Evolutionary conservation across 2,113 vertebrate species (phyloP), one percentile per base, ranked within the genome.

Genomic region (Hirundichthys speculiger): DNA sequence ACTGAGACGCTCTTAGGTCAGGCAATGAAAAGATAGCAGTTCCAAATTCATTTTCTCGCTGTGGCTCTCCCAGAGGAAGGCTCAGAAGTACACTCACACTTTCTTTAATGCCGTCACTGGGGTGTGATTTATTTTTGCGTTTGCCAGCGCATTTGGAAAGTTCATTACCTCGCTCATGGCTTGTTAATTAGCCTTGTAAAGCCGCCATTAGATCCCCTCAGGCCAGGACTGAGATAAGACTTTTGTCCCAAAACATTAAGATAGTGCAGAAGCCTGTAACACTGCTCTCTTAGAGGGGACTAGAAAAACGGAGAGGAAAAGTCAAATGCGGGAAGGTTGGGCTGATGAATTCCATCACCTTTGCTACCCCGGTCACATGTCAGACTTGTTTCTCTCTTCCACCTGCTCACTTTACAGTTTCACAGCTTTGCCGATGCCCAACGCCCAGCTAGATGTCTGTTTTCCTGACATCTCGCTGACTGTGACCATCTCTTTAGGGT

Each of bases 161-260:
- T 90, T 93, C 90, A 89, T 90, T 86, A 89, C 84, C 88, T 90
- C 73, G 57, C 88, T 91, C 89, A 85, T 89, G 90, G 85, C 90
- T 89, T 86, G 87, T 92, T 92, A 91, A 93, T 93, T 91, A 92
- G 84, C 87, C 91, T 85, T 90, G 90, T 92, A 89, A 90, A 90
- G 86, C 80, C 80, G 63, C 84, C 87, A 89, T 90, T 90, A 89
- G 81, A 87, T 83, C 84, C 85, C 77, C 72, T 73, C 72, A 61
- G 86, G 89, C 90, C 79, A 83, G 75, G 84, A 79, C 87, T 75
- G 46, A 85, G 79, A 88, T 85, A 87, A 90, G 86, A 77, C 84
- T 86, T 88, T 83, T 88, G 87, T 91, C 88, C 83, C 86, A 77
- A 86, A 90, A 88, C 88, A 90, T 91, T 84, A 82, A 83, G 79